Evolutionary conservation across 2,888 invertebrate species (phyloP).

Genomic region (Drosophila anomalipes): DNA sequence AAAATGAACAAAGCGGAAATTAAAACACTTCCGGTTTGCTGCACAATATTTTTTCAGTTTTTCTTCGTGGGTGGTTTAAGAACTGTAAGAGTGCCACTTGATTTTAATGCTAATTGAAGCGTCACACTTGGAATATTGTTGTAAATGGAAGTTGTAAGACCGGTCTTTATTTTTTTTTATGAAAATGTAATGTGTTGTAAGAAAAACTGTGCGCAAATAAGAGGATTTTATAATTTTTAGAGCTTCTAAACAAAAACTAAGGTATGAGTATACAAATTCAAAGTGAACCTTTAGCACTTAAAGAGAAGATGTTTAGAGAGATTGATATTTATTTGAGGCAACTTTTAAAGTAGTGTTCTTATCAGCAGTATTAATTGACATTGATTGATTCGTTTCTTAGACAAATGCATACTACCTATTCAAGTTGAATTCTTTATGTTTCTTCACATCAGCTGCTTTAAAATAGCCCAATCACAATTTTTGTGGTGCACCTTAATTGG

Average conservation of each 20-base stretch:
- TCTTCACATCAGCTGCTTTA: background rate
- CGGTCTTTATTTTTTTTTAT: constrained; percentile 12
- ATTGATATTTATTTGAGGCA: background rate
- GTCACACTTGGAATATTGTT: constrained; percentile 33
- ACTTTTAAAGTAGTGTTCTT: background rate
- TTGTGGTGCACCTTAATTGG: constrained; percentile 1
- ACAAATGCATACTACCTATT: background rate
- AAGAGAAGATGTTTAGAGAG: background rate
- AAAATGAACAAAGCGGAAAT: constrained; percentile 70
- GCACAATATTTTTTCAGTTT: constrained; percentile 34
- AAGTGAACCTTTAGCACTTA: background rate
- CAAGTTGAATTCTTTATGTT: background rate
- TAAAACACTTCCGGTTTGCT: constrained; percentile 80
- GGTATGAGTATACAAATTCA: constrained; percentile 1
- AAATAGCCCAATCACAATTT: background rate
- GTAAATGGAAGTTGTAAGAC: constrained; percentile 13
- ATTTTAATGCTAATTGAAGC: constrained; percentile 74
- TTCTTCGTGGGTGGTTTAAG: constrained; percentile 13
- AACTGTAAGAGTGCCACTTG: constrained; percentile 30
- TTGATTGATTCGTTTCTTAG: background rate
- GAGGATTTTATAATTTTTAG: background rate
- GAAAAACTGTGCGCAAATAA: constrained; percentile 2
- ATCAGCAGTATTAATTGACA: background rate
- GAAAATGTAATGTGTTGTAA: constrained; percentile 8
- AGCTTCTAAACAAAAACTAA: fast-evolving